Evolutionary conservation across 2,888 invertebrate genomes (phyloP), one percentile per base, ranked within the genome.

Genomic region (Acronicta alni): DNA sequence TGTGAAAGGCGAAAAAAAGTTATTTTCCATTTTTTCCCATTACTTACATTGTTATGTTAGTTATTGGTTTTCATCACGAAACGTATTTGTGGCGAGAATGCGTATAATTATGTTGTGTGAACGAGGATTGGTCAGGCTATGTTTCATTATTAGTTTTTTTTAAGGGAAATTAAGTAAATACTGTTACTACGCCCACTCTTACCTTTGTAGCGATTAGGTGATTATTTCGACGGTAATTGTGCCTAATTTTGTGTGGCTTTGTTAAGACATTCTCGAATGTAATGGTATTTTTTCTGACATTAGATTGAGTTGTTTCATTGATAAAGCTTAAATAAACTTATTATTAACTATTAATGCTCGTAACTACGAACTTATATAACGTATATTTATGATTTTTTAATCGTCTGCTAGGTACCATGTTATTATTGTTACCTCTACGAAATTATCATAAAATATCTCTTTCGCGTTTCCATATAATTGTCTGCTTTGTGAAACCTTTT

Each of bases 41-140:
- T 41, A 41, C 53, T 51, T 41, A 41, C 53, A 57, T 67, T 65
- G 61, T 64, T 70, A 15, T 38, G 67, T 71, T 73, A 68, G 70
- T 83, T 82, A 83, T 79, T 72, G 79, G 63, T 58, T 58, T 55
- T 20, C 54, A 78, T 77, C 83, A 83, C 83, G 82, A 67, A 62
- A 69, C 56, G 46, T 55, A 60, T 56, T 67, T 67, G 56, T 52
- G 7, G 64, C 35, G 15, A 49, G 71, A 75, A 79, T 75, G 72
- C 52, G 53, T 67, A 53, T 58, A 51, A 48, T 65, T 53, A 59
- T 54, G 66, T 47, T 67, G 72, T 75, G 72, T 68, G 73, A 77
- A 82, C 70, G 75, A 45, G 47, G 52, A 70, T 68, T 58, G 72
- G 80, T 79, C 80, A 78, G 78, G 77, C 74, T 57, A 80, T 53